Base-by-base conservation (phyloP, 2,113 vertebrate species). In the Columba livia region DNA sequence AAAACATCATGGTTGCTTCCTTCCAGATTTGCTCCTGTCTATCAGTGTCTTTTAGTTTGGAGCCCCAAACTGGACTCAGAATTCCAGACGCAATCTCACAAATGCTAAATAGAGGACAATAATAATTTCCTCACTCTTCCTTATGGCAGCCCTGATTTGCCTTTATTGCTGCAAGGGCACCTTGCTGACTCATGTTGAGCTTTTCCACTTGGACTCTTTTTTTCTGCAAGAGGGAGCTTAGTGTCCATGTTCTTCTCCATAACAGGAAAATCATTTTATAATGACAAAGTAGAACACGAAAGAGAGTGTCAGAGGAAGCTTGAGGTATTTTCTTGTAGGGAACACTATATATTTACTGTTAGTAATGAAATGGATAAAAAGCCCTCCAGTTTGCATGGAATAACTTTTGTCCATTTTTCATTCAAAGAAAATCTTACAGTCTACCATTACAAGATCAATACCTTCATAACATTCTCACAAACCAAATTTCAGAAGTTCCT, bases 121-220 rank as follows among this genome's bases (percentile, higher is more conserved):
- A 74, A 71, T 18, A 64, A 32, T 67, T 56, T 47, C 10, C 26
- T 65, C 50, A 67, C 4, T 15, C 15, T 85, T 64, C 42, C n/a
- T 73, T 38, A 57, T n/a, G 0, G 0, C 21, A 83, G 36, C 3
- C 9, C 44, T 73, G 50, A 29, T 85, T 51, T 71, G 47, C 47
- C 51, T 81, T 78, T 25, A 62, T 7, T 36, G 24, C 36, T 71
- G 25, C 48, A 71, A 85, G 11, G 7, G 10, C 34, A 88, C 7
- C 7, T 25, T 69, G 48, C 25, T 72, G 85, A 75, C 26, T 73
- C 31, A 65, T 1, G 5, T 31, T 70, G 40, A 70, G 6, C 29
- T 80, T 61, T 32, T 54, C 64, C 62, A 3, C 56, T 57, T 38
- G 38, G 42, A 57, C 24, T 73, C 9, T 18, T 28, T 36, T 66